Conservation (phyloP, 2,113 vertebrate genomes). For the Trogon melanurus region DNA sequence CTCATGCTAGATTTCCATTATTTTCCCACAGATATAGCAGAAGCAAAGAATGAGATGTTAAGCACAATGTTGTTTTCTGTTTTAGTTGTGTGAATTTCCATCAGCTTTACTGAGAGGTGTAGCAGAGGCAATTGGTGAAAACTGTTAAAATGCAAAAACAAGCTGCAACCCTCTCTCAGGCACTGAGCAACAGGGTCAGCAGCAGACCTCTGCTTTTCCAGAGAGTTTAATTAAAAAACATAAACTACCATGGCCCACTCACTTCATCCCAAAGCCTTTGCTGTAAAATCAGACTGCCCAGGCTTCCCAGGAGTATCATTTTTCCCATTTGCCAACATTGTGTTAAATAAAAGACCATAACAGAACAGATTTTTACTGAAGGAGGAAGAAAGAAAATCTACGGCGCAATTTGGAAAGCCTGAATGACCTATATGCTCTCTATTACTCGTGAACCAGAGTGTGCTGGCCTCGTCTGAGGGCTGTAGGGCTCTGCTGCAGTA, state of each 20-base stretch:
- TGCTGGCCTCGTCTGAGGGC: not conserved
- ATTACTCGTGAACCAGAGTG: not conserved
- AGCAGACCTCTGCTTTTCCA: not conserved
- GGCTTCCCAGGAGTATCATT: not conserved
- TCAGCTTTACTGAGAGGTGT: not conserved
- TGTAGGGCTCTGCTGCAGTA: not conserved
- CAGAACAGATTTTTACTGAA: not conserved
- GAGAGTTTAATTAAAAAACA: conserved; percentile 37
- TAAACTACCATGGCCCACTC: not conserved
- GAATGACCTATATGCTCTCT: not conserved
- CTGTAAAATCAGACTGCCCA: not conserved
- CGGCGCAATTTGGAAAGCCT: not conserved
- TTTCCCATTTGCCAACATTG: not conserved
- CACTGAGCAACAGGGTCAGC: not conserved
- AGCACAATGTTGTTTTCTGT: not conserved
- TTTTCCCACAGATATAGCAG: not conserved
- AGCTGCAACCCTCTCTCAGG: not conserved
- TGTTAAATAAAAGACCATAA: not conserved
- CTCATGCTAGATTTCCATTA: not conserved
- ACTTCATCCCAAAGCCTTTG: not conserved
- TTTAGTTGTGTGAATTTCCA: not conserved
- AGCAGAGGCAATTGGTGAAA: not conserved
- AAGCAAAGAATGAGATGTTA: not conserved
- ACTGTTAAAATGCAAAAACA: not conserved
- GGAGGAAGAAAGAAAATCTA: not conserved